Evolutionary conservation across 2,797 vertebrate genomes (phyloP), one percentile per base, ranked within the genome.

Genomic region (Melanotaenia pygmaea): DNA sequence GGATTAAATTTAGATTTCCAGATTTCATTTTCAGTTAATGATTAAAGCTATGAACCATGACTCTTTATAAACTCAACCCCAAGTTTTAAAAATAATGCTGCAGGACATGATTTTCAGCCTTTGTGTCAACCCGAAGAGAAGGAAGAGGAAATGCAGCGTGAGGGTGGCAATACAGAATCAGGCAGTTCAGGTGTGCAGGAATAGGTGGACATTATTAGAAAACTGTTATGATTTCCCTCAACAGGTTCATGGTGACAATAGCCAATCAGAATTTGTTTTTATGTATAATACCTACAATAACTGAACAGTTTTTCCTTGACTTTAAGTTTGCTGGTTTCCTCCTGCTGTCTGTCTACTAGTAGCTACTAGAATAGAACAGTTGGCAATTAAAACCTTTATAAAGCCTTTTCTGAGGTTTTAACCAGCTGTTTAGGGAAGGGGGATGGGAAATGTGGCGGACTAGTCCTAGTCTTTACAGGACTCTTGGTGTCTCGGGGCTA

Each of bases 381-480:
- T 75, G 63, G 56, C 69, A 80, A 57, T 79, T 83, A 74, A 83
- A 80, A 79, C 43, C 12, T 32, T 71, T 80, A 72, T 22, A 67
- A 72, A 76, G 60, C 60, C 75, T 72, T 80, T 70, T 72, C 59
- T 43, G 60, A 67, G 67, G 65, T 82, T 83, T 86, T 20, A 45
- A 63, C 43, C 82, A 87, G 79, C 88, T 90, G 77, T 18, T 65
- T 74, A 18, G 72, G 70, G 51, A 67, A 59, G 73, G 61, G 69
- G 72, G 72, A 22, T 64, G 86, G 79, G 24, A 72, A 34, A 54
- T 47, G 35, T 69, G 70, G 59, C 43, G 63, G 72, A 79, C 62
- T 67, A 80, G 70, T 62, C 82, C 78, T 47, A 24, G 68, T 80
- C 78, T 90, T 88, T 80, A 84, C 83, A 82, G 61, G 75, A 57